These are phyloP conservation scores for Otocyon megalotis DNA, from an alignment of 2,113 vertebrate species.

Conservation along the genomic window DNA sequence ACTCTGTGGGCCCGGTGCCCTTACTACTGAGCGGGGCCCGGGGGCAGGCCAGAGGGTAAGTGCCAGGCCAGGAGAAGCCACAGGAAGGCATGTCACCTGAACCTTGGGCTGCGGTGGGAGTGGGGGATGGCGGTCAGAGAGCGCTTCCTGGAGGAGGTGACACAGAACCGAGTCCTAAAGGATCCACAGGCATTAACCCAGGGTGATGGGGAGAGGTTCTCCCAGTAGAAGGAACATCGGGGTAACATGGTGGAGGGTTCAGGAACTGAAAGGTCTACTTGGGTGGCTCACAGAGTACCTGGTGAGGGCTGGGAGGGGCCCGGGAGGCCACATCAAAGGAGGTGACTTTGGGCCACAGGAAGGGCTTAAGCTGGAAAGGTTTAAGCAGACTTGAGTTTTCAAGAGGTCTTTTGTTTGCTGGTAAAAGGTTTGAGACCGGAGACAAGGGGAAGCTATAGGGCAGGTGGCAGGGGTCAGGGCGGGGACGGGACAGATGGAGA, in stretches of 20 bases:
- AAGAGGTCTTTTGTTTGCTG: background rate
- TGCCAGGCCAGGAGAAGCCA: background rate
- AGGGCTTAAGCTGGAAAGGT: background rate
- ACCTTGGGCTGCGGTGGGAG: background rate
- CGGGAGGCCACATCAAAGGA: background rate
- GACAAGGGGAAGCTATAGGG: no score
- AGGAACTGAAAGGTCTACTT: background rate
- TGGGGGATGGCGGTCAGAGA: background rate
- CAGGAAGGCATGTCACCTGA: background rate
- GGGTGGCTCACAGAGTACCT: no score
- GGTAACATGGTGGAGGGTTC: background rate
- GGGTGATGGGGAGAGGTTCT: background rate
- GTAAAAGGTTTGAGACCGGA: background rate
- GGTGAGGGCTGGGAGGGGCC: background rate
- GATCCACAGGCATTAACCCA: background rate
- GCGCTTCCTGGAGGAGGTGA: background rate
- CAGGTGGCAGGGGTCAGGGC: background rate
- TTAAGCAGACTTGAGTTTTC: background rate
- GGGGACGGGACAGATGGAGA: fast-evolving
- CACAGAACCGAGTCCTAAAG: background rate
- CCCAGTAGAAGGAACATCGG: background rate
- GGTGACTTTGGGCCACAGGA: background rate
- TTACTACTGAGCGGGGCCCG: no score
- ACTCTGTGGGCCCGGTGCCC: background rate
- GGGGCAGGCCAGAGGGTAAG: background rate